phyloP scores from a whole-genome alignment of 2,113 vertebrate species.

The Bufo bufo region DNA sequence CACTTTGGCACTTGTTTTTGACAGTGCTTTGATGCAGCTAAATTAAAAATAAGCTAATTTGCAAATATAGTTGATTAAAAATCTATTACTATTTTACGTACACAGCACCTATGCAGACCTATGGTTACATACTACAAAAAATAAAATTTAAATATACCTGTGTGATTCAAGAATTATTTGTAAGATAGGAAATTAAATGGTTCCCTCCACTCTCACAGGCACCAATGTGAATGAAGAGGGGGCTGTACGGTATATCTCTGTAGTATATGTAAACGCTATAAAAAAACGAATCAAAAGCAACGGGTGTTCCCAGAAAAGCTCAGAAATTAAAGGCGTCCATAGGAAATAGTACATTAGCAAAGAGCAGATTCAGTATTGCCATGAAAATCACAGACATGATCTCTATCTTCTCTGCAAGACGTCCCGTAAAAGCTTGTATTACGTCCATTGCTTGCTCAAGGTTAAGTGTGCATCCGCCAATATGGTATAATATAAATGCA shows the following conservation, averaged over 20 bases:
- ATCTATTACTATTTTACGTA: too few relatives aligned
- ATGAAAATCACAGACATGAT: slow-evolving; percentile 11
- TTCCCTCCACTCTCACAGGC: neutral
- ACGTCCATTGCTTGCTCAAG: neutral
- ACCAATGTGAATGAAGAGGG: neutral
- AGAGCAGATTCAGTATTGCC: neutral
- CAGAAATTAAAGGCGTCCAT: neutral
- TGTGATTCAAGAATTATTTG: neutral
- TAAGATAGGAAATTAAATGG: neutral
- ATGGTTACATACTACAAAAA: too few relatives aligned
- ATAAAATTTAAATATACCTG: neutral
- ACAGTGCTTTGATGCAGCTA: too few relatives aligned
- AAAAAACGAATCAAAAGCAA: neutral
- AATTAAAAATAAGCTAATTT: too few relatives aligned
- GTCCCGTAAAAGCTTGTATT: neutral
- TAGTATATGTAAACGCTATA: neutral
- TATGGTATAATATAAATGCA: slow-evolving; percentile 33
- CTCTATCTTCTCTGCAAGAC: neutral
- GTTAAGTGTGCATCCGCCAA: slow-evolving; percentile 19
- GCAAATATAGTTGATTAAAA: too few relatives aligned
- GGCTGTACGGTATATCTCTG: neutral
- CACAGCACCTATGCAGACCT: too few relatives aligned
- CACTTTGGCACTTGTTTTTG: too few relatives aligned
- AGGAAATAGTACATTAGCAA: neutral
- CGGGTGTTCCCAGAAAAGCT: neutral